Percentiles rank a stretch among this genome's conserved stretches.
Conservation (phyloP, 2,113 vertebrate genomes). For the Nothobranchius furzeri region DNA sequence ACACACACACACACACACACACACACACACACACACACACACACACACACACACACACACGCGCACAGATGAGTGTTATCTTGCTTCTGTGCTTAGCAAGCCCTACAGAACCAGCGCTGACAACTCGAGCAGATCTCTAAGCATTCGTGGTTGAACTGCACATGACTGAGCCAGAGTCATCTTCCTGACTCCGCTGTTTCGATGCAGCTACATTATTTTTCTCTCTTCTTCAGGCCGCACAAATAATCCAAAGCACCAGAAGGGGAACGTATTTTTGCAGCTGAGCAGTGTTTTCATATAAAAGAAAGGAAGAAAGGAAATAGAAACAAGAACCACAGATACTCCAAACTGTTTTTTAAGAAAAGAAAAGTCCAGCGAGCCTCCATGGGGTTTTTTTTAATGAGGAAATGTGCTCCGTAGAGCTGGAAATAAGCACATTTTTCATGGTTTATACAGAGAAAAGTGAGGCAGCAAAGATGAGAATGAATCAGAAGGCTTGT, state of each 20-base stretch:
- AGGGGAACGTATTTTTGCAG: constrained; percentile 44
- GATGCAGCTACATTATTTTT: not conserved
- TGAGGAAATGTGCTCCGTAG: constrained; percentile 13
- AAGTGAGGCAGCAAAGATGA: not conserved
- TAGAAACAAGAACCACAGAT: constrained; percentile 55
- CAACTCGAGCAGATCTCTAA: constrained; percentile 9
- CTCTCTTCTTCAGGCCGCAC: constrained; percentile 35
- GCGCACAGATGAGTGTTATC: constrained; percentile 4
- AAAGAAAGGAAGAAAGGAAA: not conserved
- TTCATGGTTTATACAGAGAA: constrained; percentile 8
- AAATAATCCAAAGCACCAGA: constrained; percentile 46
- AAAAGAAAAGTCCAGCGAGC: constrained; percentile 32
- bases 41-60: not conserved
- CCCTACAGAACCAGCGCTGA: constrained; percentile 19
- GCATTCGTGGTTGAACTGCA: constrained; percentile 32
- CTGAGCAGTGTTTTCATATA: constrained; percentile 42
- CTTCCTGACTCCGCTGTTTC: constrained; percentile 30
- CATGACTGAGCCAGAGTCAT: constrained; percentile 40
- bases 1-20: not conserved
- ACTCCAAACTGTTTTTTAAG: constrained; percentile 30
- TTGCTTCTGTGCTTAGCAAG: constrained; percentile 10
- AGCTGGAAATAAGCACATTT: constrained; percentile 6
- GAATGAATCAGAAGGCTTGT: constrained; percentile 17
- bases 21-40: not conserved
- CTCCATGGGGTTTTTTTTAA: constrained; percentile 41